Base-by-base conservation (phyloP, 2,113 vertebrate genomes). In the Patagioenas fasciata region DNA sequence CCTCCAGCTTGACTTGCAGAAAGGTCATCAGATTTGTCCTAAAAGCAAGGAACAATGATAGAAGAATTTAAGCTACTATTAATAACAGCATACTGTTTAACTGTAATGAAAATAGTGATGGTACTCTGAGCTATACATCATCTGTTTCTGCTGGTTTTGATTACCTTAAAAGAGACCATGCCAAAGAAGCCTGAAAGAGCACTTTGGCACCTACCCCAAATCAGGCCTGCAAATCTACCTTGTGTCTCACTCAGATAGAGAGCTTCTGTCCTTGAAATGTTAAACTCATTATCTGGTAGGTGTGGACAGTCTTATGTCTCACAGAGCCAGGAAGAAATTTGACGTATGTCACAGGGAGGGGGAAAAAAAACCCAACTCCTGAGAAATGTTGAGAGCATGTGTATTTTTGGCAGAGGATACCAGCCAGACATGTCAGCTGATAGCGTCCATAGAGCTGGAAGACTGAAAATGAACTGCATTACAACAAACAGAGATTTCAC, bases 361-460 rank as follows among this genome's bases (percentile, higher is more conserved):
- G 21, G 19, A 29, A 15, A 25, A 10, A 16, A n/a, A 54, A n/a
- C 15, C 28, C 18, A 50, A 12, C 85, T 92, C 89, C 71, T 54
- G 44, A 96, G 94, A 97, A 96, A 88, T 85, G 96, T 93, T 97
- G 97, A 96, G 79, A 72, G 36, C 3, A 14, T 8, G 24, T 94
- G 93, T 91, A 88, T 97, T 97, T 95, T 82, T 93, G 96, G 91
- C 91, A n/a, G 51, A 95, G 94, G 92, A 97, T 95, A 95, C 89
- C 91, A 95, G 97, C 97, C 96, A 97, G 97, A 94, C 94, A 65
- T 95, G 85, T 95, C 95, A 90, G 95, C 95, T 88, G 96, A 97
- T 93, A 96, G 95, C 94, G 97, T 91, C 95, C 96, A 72, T 61
- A 23, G 94, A 94, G 78, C 91, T 96, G 83, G 94, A 97, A 96